These are phyloP conservation scores for Armadillidium nasatum DNA, from an alignment of 1,140 invertebrate genomes.

Conservation along the genomic window DNA sequence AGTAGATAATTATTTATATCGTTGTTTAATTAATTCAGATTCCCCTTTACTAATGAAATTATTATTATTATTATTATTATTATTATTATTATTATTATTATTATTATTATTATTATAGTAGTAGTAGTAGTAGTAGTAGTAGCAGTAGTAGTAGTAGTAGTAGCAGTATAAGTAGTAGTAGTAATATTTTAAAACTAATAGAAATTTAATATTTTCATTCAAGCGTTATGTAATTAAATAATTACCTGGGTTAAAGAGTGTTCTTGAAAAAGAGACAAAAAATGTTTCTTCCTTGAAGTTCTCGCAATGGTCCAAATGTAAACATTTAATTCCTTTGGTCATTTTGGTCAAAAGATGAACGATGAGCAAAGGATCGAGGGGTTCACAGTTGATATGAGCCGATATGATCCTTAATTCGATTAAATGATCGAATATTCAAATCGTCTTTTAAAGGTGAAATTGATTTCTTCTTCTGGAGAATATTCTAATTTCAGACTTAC, in stretches of 20 bases:
- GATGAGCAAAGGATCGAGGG: not conserved
- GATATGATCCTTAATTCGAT: not conserved
- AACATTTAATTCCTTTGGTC: not conserved
- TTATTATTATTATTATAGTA: too few species aligned
- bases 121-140: too few species aligned
- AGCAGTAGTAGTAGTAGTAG: too few species aligned
- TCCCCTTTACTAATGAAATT: too few species aligned
- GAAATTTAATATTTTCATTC: not conserved
- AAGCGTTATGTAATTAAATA: not conserved
- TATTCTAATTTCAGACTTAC: not conserved
- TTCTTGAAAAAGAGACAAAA: not conserved
- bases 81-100: too few species aligned
- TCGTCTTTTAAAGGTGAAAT: not conserved
- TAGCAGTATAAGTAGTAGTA: too few species aligned
- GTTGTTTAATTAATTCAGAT: too few species aligned
- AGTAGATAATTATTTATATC: too few species aligned
- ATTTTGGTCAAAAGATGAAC: not conserved
- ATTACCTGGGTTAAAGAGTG: not conserved
- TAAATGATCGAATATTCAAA: not conserved
- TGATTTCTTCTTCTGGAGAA: not conserved
- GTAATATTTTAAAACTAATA: too few species aligned
- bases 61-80: too few species aligned
- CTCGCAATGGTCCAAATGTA: not conserved
- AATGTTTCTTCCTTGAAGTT: not conserved
- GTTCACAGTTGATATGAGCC: not conserved